phyloP scores from a whole-genome alignment of 2,888 invertebrate genomes.

The Hypomecis punctinalis region DNA sequence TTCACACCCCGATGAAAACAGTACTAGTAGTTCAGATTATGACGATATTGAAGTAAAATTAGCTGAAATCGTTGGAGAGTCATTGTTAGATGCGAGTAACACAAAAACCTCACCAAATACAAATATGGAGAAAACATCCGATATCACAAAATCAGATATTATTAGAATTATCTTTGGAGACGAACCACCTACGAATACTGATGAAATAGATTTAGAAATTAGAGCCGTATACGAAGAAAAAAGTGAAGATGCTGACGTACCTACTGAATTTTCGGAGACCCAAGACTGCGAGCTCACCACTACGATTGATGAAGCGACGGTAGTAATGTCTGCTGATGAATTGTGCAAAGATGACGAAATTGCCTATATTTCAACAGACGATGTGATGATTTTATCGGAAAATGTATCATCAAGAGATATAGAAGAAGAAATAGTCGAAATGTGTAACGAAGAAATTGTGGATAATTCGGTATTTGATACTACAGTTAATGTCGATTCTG shows the following conservation, averaged over 20 bases:
- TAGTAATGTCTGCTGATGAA: not conserved
- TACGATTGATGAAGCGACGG: not conserved
- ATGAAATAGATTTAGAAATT: not conserved
- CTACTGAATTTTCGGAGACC: not conserved
- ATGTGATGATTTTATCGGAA: constrained; percentile 23
- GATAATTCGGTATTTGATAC: constrained; percentile 10
- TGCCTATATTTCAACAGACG: constrained; percentile 16
- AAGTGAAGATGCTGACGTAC: not conserved
- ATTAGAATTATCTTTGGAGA: constrained; percentile 1
- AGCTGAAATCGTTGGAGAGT: constrained; percentile 12
- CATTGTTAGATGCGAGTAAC: not conserved
- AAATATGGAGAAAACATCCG: not conserved
- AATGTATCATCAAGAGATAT: constrained; percentile 14
- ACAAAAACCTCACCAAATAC: not conserved
- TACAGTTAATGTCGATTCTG: not conserved
- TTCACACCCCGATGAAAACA: not conserved
- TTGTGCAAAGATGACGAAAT: not conserved
- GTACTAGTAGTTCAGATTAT: not conserved
- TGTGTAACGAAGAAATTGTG: constrained; percentile 27
- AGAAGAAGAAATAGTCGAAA: constrained; percentile 30
- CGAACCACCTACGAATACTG: not conserved
- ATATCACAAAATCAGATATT: not conserved
- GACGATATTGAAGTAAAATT: constrained; percentile 16
- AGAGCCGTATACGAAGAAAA: not conserved
- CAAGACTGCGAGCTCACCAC: constrained; percentile 10